Base-by-base conservation (phyloP, 2,797 vertebrate species). In the Leucoraja ocellata region DNA sequence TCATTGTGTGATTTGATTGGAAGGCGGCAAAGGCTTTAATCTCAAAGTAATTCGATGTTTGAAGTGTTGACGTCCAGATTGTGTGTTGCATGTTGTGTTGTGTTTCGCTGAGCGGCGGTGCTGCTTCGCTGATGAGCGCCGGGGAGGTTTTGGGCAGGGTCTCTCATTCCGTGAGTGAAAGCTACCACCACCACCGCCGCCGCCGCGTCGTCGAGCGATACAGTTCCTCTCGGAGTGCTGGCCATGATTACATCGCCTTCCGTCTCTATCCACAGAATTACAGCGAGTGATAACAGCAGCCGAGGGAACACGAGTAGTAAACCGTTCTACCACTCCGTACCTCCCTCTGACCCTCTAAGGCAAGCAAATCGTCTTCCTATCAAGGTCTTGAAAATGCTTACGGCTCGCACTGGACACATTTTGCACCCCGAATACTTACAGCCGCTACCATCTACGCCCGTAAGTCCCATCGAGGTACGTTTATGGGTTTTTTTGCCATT, bases 391-490 rank as follows among this genome's bases (percentile, higher is more conserved):
- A 99, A 99, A 97, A 99, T 99, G 98, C 97, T 99, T 90, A 98
- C 98, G 93, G 98, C 98, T 93, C 97, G 98, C 95, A 97, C 97
- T 95, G 98, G 98, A 96, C 98, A 99, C 97, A 98, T 99, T 96
- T 96, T 99, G 95, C 98, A 99, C 95, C 98, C 98, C 93, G 98
- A 99, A 94, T 99, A 99, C 95, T 97, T 99, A 54, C 98, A 99
- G 95, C 99, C 98, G 93, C 94, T 99, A 94, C 97, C 98, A 93
- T 98, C 99, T 94, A 98, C 98, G 91, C 98, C 98, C 0, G 95
- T 99, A 96, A 98, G 98, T 95, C 98, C 98, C 80, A 99, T 99
- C 74, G 99, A 99, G 98, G 99, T 99, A 97, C 98, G 97, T 65
- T 76, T 86, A 21, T 23, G 28, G 23, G 11, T 93, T 25, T 79